Evolutionary conservation across 2,113 vertebrate species (phyloP), one percentile per base, ranked within the genome.

Genomic region (Oncorhynchus clarkii): DNA sequence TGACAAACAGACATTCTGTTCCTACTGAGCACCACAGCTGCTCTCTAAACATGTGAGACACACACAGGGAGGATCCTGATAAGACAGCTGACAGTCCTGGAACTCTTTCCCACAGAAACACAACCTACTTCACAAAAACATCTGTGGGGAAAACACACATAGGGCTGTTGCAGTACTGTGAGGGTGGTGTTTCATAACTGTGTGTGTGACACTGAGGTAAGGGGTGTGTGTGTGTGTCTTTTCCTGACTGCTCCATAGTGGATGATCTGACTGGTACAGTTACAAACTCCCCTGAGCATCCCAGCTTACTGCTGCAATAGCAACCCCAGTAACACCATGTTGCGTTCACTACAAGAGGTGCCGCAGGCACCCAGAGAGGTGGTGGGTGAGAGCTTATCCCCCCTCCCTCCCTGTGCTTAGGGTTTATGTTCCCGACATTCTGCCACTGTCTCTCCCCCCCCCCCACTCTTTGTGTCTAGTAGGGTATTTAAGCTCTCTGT

Each of bases 1-100:
- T 64, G 75, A 86, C 73, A 82, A 86, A 80, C 80, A 91, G 85
- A 91, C 90, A 89, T 91, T 88, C 88, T 86, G 89, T 90, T 88
- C 90, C 86, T 73, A 77, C 70, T 27, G 48, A 74, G 39, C 66
- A 51, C 71, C 14, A 68, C 88, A 82, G 84, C 89, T 87, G 86
- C 89, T 86, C 78, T 82, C 82, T 76, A 78, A 83, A 85, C 85
- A 83, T 78, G 66, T n/a, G 45, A 26, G 24, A 29, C 49, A 77
- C 65, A 67, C 54, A 72, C 57, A 48, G 51, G 54, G 62, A 69
- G 26, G 72, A 34, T 16, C 76, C 70, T 83, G 88, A 91, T 86
- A 87, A 87, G 75, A 80, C 39, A 24, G 70, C 64, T n/a, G 16
- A 45, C 31, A 45, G 65, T 39, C 29, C 27, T 67, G 51, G 70